Base-by-base conservation (phyloP, 2,888 invertebrate species). In the Agriopis leucophaearia region DNA sequence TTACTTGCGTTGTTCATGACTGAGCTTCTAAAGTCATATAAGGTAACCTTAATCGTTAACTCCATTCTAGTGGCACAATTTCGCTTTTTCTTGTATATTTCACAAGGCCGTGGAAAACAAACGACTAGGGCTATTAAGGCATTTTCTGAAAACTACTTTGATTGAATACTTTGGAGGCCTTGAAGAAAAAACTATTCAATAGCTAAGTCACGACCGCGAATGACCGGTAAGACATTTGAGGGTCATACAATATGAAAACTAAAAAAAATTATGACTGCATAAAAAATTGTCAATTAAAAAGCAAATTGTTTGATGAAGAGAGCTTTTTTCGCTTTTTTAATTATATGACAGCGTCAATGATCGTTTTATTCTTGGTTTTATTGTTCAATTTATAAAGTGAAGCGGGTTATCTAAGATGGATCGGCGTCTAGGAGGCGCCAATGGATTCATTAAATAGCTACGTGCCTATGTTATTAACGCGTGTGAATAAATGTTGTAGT, bases 381-480 rank as follows among this genome's bases (percentile, higher is more conserved):
- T n/a, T n/a, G n/a, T 52, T 50, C 35, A 66, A 59, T 63, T 50
- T 63, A 69, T 38, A 48, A 51, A 16, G 44, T 55, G 56, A 57
- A 10, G 59, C 18, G 36, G 58, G 42, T 50, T 64, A 65, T 61
- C 57, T 61, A n/a, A 59, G 59, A 66, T 35, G 45, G 57, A 62
- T 62, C 47, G 71, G 18, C 74, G 72, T 70, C 72, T 44, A 10
- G 8, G 1, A 66, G 71, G 71, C 72, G 72, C 71, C 72, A 61
- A 42, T 13, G 27, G 44, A 66, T 55, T 47, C 54, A 63, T 63
- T 40, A 54, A 64, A 66, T 64, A 57, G 9, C 15, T 15, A 47
- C 38, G 16, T 27, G 27, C 36, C 48, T 47, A 27, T 45, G 45
- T 15, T 18, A 42, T 42, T 57, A 47, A 45, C 35, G 35, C 16